phyloP scores from a whole-genome alignment of 2,888 invertebrate genomes.

The Lysandra bellargus region DNA sequence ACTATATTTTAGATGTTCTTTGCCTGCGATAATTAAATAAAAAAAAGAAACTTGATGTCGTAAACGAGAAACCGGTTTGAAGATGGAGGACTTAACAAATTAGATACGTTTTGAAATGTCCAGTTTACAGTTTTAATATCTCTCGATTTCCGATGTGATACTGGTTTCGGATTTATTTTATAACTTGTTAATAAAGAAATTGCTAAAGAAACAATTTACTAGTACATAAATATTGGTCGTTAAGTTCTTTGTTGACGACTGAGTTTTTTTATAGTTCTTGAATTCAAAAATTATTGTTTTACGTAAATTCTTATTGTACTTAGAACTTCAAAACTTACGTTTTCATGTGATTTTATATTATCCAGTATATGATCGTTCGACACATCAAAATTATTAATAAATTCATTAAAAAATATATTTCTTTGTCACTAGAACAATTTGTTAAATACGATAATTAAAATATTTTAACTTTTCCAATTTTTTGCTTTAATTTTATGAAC shows the following conservation, averaged over 20 bases:
- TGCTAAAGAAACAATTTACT: not conserved
- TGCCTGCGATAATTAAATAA: not conserved
- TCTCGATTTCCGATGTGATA: conserved; percentile 9
- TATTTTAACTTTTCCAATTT: not conserved
- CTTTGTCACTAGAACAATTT: not conserved
- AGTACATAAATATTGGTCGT: not conserved
- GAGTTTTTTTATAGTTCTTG: not conserved
- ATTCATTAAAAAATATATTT: too few relatives aligned
- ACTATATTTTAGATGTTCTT: not conserved
- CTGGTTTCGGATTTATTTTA: not conserved
- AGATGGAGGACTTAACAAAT: conserved; percentile 15
- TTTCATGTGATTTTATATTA: not conserved
- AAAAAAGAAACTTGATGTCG: conserved; percentile 15
- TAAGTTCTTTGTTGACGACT: not conserved
- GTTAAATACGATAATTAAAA: not conserved
- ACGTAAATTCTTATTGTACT: not conserved
- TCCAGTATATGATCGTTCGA: not conserved
- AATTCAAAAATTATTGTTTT: not conserved
- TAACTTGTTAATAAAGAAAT: not conserved
- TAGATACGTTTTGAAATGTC: conserved; percentile 1
- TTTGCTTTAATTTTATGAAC: too few relatives aligned
- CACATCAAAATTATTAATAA: not conserved
- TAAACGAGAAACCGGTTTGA: conserved; percentile 6
- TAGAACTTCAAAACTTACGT: not conserved
- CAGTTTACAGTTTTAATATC: conserved; percentile 13